Conservation (phyloP, 1,140 invertebrate genomes). For the Whitmania pigra region DNA sequence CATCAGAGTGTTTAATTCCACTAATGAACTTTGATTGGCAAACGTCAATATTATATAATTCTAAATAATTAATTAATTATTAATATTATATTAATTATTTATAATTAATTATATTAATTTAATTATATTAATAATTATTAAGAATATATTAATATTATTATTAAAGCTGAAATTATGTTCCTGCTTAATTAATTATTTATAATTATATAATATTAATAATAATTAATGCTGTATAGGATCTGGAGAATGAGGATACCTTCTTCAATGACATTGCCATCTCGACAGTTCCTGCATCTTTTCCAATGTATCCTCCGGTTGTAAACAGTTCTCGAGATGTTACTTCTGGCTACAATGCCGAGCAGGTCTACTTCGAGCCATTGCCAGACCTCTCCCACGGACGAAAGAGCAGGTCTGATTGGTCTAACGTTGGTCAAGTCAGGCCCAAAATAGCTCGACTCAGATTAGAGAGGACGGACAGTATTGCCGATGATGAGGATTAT, state of each 20-base stretch:
- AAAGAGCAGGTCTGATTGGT: background rate
- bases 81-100: too few relatives aligned
- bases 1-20: too few relatives aligned
- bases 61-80: too few relatives aligned
- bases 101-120: too few relatives aligned
- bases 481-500: constrained; percentile 26
- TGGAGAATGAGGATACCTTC: constrained; percentile 21
- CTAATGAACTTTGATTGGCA: too few relatives aligned
- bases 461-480: constrained; percentile 14
- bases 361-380: constrained; percentile 36
- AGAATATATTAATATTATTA: too few relatives aligned
- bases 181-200: too few relatives aligned
- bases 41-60: too few relatives aligned
- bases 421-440: background rate
- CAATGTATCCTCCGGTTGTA: constrained; percentile 27
- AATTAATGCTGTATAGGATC: constrained; percentile 1
- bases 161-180: too few relatives aligned
- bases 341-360: background rate
- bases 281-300: constrained; percentile 19
- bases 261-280: constrained; percentile 17
- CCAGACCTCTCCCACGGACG: constrained; percentile 31
- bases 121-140: too few relatives aligned
- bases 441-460: constrained; percentile 13
- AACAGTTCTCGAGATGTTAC: constrained; percentile 7
- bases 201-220: too few relatives aligned